Conservation (phyloP, 2,797 vertebrate species). For the Diglossa cyanea region DNA sequence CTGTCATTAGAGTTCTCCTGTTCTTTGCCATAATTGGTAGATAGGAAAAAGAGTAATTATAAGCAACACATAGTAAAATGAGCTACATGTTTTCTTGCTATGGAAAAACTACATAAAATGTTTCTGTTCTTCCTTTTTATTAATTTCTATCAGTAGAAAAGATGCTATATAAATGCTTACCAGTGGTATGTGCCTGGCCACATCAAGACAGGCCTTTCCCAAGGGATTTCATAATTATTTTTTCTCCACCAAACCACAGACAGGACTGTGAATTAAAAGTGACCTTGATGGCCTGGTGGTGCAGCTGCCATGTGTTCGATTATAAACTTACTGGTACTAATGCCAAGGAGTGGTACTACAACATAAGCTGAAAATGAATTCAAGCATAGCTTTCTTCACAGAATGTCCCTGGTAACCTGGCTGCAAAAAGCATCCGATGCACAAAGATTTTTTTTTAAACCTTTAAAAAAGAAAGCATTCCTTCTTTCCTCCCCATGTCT, state of each 20-base stretch:
- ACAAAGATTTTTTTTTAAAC: background rate
- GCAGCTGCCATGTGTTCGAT: constrained; percentile 39
- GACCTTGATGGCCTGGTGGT: constrained; percentile 10
- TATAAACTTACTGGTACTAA: constrained; percentile 45
- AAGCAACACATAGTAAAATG: background rate
- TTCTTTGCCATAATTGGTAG: constrained; percentile 49
- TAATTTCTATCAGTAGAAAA: constrained; percentile 3
- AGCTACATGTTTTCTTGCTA: background rate
- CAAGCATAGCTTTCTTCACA: background rate
- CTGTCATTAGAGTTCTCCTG: constrained; percentile 15
- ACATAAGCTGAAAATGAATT: constrained; percentile 24
- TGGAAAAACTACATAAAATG: background rate
- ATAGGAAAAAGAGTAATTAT: constrained; percentile 38
- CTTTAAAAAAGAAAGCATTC: background rate
- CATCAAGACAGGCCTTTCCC: constrained; percentile 18
- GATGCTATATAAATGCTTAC: background rate
- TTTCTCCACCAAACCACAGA: constrained; percentile 19
- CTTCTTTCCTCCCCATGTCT: background rate
- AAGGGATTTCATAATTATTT: constrained; percentile 50
- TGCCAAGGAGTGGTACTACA: constrained; percentile 38
- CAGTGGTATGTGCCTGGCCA: background rate
- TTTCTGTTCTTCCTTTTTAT: background rate
- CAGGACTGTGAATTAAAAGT: constrained; percentile 38
- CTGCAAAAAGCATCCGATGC: background rate
- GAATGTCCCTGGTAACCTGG: background rate